Evolutionary conservation across 2,888 invertebrate genomes (phyloP), one percentile per base, ranked within the genome.

Genomic region (Agrotis clavis): DNA sequence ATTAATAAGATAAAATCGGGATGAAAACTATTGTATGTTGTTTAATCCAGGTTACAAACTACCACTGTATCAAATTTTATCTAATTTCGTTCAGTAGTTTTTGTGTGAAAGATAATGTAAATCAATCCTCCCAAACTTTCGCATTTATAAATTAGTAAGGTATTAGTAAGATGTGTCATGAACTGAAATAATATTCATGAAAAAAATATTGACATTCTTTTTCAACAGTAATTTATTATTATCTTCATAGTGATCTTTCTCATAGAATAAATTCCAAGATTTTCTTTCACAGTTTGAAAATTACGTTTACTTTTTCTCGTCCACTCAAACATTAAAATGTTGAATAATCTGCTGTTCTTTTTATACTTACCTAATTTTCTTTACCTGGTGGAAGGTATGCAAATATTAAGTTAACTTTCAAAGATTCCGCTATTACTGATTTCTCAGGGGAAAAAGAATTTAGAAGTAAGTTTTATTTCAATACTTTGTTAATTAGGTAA

Each of bases 371-470:
- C 4, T 48, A 41, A 72, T 56, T 56, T 41, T 63, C 41, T 6
- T 53, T 57, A n/a, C n/a, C n/a, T n/a, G 48, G 54, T 54, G 30
- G 30, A 25, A 78, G 45, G 16, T 50, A 21, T 30, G 51, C 30
- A 67, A 77, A 73, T 73, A 77, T 79, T 71, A 68, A 45, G 35
- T 53, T 19, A 68, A 35, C 48, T 53, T 19, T 18, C 9, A 57
- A 9, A 18, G 11, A 25, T 61, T 53, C 45, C 9, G 45, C 56
- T 25, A 64, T 53, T 68, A 13, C 45, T 79, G 67, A 77, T 77
- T 73, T 79, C 77, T 73, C 77, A 30, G 14, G 61, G 64, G 77
- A 62, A 67, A 25, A 56, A 13, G 9, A 64, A 61, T 63, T 71
- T 65, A 19, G 61, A 35, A 65, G 41, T 11, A 53, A 41, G 41